Conservation (phyloP, 2,888 invertebrate genomes). For the Drosophila hamatofila region DNA sequence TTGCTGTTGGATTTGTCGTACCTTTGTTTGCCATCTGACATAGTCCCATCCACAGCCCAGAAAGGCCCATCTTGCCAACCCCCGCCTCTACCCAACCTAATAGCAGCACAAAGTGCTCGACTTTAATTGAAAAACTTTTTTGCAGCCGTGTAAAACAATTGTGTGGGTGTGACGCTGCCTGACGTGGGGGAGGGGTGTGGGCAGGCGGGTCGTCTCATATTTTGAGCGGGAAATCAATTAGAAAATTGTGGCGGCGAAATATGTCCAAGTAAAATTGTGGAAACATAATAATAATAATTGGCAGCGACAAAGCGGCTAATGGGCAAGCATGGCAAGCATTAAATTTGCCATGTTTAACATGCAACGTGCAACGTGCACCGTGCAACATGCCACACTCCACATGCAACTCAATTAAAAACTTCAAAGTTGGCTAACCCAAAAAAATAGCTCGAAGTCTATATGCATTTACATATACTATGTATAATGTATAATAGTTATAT, state of each 20-base stretch:
- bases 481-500: not conserved
- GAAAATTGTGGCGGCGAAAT: constrained; percentile 21
- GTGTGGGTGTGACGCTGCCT: not conserved
- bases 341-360: constrained; percentile 5
- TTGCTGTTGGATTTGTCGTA: constrained; percentile 11
- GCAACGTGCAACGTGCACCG: not conserved
- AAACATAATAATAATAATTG: constrained; percentile 24
- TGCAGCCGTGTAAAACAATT: constrained; percentile 35
- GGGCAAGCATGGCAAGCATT: constrained; percentile 8
- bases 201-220: not conserved
- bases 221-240: constrained; percentile 34
- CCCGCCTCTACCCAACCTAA: not conserved
- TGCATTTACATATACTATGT: not conserved
- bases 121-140: constrained; percentile 65
- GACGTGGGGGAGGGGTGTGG: not conserved
- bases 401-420: constrained; percentile 44
- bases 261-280: constrained; percentile 6
- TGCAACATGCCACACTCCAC: constrained; percentile 14
- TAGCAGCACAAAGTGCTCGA: constrained; percentile 11
- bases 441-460: not conserved
- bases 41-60: constrained; percentile 8
- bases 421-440: constrained; percentile 4
- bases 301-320: constrained; percentile 13
- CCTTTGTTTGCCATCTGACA: constrained; percentile 20
- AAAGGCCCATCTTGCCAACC: no score